Evolutionary conservation across 2,888 invertebrate species (phyloP), one percentile per base, ranked within the genome.

Genomic region (Athripsodes cinereus): DNA sequence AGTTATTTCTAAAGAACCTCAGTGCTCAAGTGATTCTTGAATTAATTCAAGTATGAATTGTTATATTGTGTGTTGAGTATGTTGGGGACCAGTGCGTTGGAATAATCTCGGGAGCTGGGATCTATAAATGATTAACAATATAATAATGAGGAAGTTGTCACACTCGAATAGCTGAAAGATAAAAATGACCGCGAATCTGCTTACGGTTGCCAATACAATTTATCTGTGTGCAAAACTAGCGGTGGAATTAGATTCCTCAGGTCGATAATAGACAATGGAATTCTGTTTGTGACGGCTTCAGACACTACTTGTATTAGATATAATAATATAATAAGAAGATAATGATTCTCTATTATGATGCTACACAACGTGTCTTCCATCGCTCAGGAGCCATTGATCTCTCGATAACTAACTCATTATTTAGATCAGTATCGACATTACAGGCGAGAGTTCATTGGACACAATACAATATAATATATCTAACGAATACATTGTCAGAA

Each of bases 131-230:
- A 40, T 16, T 13, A 40, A 40, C 40, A 40, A 40, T 40, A n/a
- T 40, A 40, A 40, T 40, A 40, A 40, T 40, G 40, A 40, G 40
- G 40, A 40, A 40, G 40, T 40, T 40, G 40, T 40, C 40, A 40
- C 40, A 13, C 40, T n/a, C 2, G 13, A 40, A 40, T 40, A 40
- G 40, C 16, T 13, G 40, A 16, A 16, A 40, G 40, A 40, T 40
- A 40, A 40, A 40, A 40, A 40, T 40, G 40, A 40, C 40, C 40
- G 40, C 40, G 40, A 40, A 40, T 40, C 40, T 40, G 16, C 40
- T 16, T 8, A 13, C 40, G 16, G 8, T 16, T 40, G 40, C 40
- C 40, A 40, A 40, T 40, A 40, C 16, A 40, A 40, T 40, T 40
- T 40, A 40, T 40, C 3, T 16, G 40, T 40, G 40, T 16, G 13